Base-by-base conservation (phyloP, 2,797 vertebrate species). In the Glyptemys insculpta region DNA sequence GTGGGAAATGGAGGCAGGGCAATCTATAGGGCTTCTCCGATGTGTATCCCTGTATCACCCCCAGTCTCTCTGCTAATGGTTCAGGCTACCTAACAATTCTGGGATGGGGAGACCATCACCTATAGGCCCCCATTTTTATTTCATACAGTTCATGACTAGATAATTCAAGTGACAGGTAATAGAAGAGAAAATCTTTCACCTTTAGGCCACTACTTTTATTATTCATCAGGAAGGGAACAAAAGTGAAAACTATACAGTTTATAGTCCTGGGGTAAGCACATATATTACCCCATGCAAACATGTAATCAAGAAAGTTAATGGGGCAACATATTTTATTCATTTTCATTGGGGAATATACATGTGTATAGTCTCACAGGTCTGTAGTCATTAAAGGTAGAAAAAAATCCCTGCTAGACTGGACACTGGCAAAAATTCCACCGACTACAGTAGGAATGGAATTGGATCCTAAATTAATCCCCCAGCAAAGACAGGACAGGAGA, bases 151-250 rank as follows among this genome's bases (percentile, higher is more conserved):
- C 37, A 76, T 50, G 18, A 81, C 9, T 56, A 41, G 83, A 49
- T 29, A 4, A 88, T 72, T 89, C 81, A 72, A 12, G 4, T 9
- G 29, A 86, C 14, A 16, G 52, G 4, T 52, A 85, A 29, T 76
- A 41, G 37, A 37, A 72, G 68, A 79, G 44, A 81, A 59, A 49
- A 34, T 4, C 25, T 5, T 68, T 86, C 2, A 86, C 21, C 34
- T 88, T 87, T 16, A 3, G 0, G 7, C 68, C 3, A 41, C 7
- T 11, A 85, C 89, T 87, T 74, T 23, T 52, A 80, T 85, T 76
- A 62, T 85, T 86, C 92, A 34, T 89, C 82, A 81, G 44, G n/a
- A 94, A 79, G n/a, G n/a, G 37, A 19, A n/a, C n/a, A 78, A 50
- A 93, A 79, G 83, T 68, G 5, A 92, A 93, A 93, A 47, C 15